A percentile compares a stretch with the other conserved stretches of the same genome.
phyloP scores from a whole-genome alignment of 2,888 invertebrate genomes.

The Linnaemya tessellans region DNA sequence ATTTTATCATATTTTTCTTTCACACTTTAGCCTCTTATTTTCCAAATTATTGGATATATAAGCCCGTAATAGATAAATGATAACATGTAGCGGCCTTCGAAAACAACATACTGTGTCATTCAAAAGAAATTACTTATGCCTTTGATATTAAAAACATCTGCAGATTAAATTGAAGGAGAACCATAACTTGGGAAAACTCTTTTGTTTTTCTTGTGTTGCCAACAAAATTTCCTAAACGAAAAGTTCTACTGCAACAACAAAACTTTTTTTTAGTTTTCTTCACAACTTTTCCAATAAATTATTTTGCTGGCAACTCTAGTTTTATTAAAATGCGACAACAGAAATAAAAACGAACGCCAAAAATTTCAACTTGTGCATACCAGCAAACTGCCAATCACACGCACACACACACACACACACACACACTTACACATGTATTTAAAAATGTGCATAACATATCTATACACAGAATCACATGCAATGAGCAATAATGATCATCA shows the following conservation, averaged over 20 bases:
- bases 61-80: too few species aligned
- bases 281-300: background rate
- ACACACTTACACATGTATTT: background rate
- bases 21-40: too few species aligned
- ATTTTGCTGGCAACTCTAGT: conserved; percentile 26
- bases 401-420: background rate
- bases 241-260: background rate
- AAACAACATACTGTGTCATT: too few species aligned
- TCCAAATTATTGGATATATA: too few species aligned
- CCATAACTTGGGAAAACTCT: too few species aligned
- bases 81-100: too few species aligned
- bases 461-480: background rate
- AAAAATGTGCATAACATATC: background rate
- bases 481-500: conserved; percentile 12
- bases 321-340: conserved; percentile 39
- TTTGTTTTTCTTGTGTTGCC: background rate
- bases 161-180: too few species aligned
- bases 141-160: too few species aligned
- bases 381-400: conserved; percentile 22
- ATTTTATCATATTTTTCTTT: too few species aligned
- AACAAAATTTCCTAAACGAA: background rate
- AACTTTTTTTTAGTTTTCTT: background rate
- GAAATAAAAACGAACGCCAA: conserved; percentile 42
- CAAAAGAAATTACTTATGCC: too few species aligned
- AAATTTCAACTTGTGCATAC: conserved; percentile 26